Conservation (phyloP, 2,888 invertebrate species). For the Invenusta paracnida region DNA sequence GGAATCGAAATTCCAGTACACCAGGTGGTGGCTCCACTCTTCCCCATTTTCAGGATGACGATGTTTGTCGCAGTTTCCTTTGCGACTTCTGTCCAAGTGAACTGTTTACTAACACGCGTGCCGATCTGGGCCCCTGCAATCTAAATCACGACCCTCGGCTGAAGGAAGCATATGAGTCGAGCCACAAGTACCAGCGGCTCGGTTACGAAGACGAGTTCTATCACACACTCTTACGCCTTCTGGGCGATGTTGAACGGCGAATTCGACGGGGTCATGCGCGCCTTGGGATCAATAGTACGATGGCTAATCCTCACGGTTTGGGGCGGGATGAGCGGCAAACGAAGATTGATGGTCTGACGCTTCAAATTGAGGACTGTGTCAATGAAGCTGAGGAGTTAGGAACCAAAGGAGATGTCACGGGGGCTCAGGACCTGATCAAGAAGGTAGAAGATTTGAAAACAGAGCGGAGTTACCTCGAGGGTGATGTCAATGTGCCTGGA, state of each 20-base stretch:
- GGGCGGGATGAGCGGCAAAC: slow-evolving; percentile 63
- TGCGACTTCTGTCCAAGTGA: slow-evolving; percentile 98
- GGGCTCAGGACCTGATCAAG: slow-evolving; percentile 91
- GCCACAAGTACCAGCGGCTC: slow-evolving; percentile 70
- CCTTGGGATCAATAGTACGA: slow-evolving; percentile 66
- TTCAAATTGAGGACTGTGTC: slow-evolving; percentile 79
- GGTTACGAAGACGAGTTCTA: slow-evolving; percentile 92
- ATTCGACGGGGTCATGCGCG: slow-evolving; percentile 85
- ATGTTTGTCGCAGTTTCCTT: slow-evolving; percentile 92
- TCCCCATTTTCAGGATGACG: slow-evolving; percentile 42
- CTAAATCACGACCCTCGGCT: slow-evolving; percentile 94
- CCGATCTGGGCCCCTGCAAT: slow-evolving; percentile 83
- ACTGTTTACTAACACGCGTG: slow-evolving; percentile 91
- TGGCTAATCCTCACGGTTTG: slow-evolving; percentile 33
- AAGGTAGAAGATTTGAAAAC: slow-evolving; percentile 88
- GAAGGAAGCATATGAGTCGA: slow-evolving; percentile 67
- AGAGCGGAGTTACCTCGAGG: slow-evolving; percentile 72
- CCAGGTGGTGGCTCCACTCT: slow-evolving; percentile 62
- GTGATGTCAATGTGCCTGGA: slow-evolving; percentile 18
- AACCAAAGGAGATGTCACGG: slow-evolving; percentile 88
- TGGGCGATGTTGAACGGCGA: slow-evolving; percentile 88
- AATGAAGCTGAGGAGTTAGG: slow-evolving; percentile 86
- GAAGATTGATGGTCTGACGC: slow-evolving; percentile 77
- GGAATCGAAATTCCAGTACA: slow-evolving; percentile 87
- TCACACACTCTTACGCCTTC: slow-evolving; percentile 82